These are phyloP conservation scores for Cyrtonyx montezumae DNA, from an alignment of 2,113 vertebrate genomes.

Conservation along the genomic window DNA sequence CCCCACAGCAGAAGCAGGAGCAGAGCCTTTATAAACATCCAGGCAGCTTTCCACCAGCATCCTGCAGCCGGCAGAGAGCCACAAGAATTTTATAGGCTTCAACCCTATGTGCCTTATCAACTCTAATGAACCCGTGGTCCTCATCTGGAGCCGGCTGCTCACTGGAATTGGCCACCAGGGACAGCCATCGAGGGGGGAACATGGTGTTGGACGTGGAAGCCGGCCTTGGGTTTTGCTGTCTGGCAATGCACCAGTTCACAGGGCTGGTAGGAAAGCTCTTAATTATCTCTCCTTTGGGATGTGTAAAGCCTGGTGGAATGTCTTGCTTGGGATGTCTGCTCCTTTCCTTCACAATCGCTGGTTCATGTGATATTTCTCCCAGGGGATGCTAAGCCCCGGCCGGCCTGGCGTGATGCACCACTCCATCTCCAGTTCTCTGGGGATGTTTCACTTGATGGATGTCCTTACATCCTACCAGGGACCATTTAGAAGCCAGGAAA, in stretches of 20 bases:
- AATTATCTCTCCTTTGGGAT: background rate
- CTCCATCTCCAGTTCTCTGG: fast-evolving
- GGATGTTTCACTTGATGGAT: background rate
- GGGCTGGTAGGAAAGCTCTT: constrained; percentile 16
- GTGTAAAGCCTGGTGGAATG: background rate
- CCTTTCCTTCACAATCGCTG: background rate
- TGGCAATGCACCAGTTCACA: background rate
- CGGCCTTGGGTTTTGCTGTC: background rate
- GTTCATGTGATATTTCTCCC: background rate
- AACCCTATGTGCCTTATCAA: background rate
- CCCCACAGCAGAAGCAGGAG: fast-evolving
- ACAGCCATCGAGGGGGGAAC: background rate
- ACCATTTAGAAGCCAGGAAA: background rate
- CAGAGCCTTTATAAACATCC: background rate
- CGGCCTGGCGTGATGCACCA: background rate
- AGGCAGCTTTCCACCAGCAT: background rate
- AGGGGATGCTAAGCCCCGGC: background rate
- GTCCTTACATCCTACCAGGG: background rate
- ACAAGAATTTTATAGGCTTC: background rate
- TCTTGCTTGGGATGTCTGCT: background rate
- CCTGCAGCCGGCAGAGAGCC: background rate
- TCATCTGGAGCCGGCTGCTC: background rate
- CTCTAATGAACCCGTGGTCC: background rate
- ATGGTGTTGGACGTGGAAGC: background rate
- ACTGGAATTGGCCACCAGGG: background rate